Evolutionary conservation across 2,888 invertebrate species (phyloP).

Genomic region (Hymenopus coronatus): DNA sequence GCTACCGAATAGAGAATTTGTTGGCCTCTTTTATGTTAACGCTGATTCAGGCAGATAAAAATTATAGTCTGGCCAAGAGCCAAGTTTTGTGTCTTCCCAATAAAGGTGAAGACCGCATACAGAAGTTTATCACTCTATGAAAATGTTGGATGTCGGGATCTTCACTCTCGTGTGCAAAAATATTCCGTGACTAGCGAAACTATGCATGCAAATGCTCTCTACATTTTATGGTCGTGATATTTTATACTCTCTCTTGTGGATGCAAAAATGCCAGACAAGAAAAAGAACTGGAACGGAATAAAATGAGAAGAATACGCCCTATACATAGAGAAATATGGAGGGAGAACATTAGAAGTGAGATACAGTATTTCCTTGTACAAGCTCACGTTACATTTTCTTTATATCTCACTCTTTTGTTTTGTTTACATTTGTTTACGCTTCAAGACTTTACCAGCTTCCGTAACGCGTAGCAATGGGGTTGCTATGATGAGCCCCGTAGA

Average conservation of each 20-base stretch:
- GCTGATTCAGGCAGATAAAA: neutral
- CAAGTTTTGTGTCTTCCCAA: neutral
- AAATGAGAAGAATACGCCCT: neutral
- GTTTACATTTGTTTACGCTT: neutral
- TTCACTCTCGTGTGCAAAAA: neutral
- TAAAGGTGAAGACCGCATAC: neutral
- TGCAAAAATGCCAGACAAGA: neutral
- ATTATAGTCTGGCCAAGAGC: neutral
- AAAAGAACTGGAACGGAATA: neutral
- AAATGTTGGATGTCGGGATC: neutral
- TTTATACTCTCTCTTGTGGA: neutral
- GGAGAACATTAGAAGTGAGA: neutral
- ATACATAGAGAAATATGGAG: neutral
- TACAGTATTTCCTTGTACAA: neutral
- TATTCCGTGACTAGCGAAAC: neutral
- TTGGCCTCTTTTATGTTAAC: neutral
- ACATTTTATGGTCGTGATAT: neutral
- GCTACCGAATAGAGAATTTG: neutral
- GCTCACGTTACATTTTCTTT: neutral
- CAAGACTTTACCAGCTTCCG: neutral
- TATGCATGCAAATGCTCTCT: neutral
- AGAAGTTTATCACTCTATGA: conserved; percentile 5
- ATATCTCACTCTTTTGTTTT: neutral
- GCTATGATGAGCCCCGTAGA: no score
- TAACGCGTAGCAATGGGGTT: neutral